phyloP scores from a whole-genome alignment of 2,888 invertebrate species.

The Scrobipalpa atriplicella region DNA sequence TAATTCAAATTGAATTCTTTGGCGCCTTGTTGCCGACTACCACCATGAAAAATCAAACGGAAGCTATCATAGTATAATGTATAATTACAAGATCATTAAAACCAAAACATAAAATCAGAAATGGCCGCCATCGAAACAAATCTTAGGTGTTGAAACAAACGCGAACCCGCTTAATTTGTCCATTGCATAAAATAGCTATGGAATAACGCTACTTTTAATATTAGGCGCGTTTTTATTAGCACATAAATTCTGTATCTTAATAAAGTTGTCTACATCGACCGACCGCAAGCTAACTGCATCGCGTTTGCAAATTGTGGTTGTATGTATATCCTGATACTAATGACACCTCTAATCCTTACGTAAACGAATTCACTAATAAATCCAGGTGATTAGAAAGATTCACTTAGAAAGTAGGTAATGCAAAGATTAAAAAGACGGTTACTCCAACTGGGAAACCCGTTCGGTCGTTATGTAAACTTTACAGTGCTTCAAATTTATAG shows the following conservation, averaged over 20 bases:
- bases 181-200: conserved; percentile 9
- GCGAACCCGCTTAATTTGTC: conserved; percentile 9
- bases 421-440: too few relatives aligned
- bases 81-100: not conserved
- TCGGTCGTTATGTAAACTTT: too few relatives aligned
- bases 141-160: conserved; percentile 13
- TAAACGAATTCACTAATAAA: too few relatives aligned
- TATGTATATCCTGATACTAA: too few relatives aligned
- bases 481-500: too few relatives aligned
- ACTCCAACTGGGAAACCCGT: too few relatives aligned
- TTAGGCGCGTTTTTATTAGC: conserved; percentile 51
- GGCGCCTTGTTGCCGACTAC: not conserved
- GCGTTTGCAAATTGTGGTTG: not conserved
- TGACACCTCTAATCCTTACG: too few relatives aligned
- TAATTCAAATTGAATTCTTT: not conserved
- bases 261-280: conserved; percentile 38
- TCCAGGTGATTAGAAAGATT: too few relatives aligned
- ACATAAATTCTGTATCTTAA: conserved; percentile 48
- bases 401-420: too few relatives aligned
- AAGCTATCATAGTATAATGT: not conserved
- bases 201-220: conserved; percentile 60
- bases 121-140: not conserved
- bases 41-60: not conserved
- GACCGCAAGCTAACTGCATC: not conserved
- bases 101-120: not conserved